Evolutionary conservation across 2,113 vertebrate species (phyloP), one percentile per base, ranked within the genome.

Genomic region (Caranx melampygus): DNA sequence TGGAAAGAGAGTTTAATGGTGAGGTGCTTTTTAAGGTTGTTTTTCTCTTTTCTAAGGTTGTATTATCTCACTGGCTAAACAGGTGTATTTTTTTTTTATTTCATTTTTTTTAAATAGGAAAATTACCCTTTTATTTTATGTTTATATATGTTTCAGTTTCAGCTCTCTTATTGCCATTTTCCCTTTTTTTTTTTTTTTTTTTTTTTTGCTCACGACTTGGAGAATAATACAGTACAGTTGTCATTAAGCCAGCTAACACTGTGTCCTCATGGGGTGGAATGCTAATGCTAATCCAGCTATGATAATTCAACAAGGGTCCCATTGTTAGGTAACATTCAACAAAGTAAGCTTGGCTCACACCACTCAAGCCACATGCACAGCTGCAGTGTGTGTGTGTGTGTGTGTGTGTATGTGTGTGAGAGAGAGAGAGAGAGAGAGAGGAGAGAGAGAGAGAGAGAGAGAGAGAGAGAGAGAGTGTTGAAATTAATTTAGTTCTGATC

Each of bases 1-100:
- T 97, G 96, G 37, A 96, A 96, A 12, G 77, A 97, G 74, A 94
- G 95, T 55, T 95, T 96, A 75, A 96, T 96, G 85, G 98, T 99
- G 90, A 98, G 96, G 15, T 0, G 54, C 26, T 3, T 11, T 26
- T 14, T 14, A 26, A 42, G 21, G 18, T 10, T 26, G 26, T 26
- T 26, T 26, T 26, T 26, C 26, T 26, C 26, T 26, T 26, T 26
- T 1, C 1, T 26, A 26, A 26, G 26, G 26, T 26, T 26, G 26
- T 26, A 26, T 26, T 26, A 26, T 1, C 26, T 26, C 26, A 26
- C 26, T 26, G 26, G 26, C 26, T 26, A 26, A 26, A 26, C 26
- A 26, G 26, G 26, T 26, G 26, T 26, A 1, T 26, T 26, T 26
- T 26, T 26, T 26, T 26, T 26, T 26, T 26, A 1, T 26, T 26